These are phyloP conservation scores for Agrochola litura DNA, from an alignment of 2,888 invertebrate genomes.

Conservation along the genomic window DNA sequence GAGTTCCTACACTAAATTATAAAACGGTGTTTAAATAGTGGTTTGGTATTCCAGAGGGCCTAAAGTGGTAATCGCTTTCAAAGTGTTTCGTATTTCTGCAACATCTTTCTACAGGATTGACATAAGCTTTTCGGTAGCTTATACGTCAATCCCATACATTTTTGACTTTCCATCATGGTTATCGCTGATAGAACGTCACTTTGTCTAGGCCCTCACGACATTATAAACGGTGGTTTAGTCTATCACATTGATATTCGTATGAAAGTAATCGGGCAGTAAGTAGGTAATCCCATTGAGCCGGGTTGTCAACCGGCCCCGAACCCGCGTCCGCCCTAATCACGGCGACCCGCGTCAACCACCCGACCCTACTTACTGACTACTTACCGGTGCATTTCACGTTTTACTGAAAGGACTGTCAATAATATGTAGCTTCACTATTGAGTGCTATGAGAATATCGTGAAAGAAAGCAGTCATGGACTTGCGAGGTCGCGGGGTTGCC, in stretches of 20 bases:
- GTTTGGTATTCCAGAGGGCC: background rate
- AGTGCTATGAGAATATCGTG: conserved; percentile 12
- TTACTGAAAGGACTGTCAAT: conserved; percentile 43
- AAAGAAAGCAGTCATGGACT: background rate
- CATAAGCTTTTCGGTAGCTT: background rate
- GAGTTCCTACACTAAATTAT: background rate
- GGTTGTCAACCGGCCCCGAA: conserved; percentile 52
- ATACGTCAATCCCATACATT: background rate
- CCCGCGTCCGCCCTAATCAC: conserved; percentile 63
- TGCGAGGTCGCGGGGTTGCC: background rate
- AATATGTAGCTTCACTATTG: conserved; percentile 11
- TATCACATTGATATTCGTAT: conserved; percentile 37
- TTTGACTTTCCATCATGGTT: background rate
- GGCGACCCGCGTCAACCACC: conserved; percentile 56
- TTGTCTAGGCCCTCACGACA: background rate
- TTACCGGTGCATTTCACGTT: conserved; percentile 55
- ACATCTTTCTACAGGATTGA: background rate
- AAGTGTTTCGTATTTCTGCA: background rate
- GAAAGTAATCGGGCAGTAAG: conserved; percentile 56
- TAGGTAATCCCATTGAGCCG: conserved; percentile 54
- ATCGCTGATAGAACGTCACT: background rate
- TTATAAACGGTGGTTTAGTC: conserved; percentile 13
- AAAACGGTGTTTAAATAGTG: background rate
- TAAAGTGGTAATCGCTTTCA: too few relatives aligned
- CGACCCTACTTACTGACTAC: conserved; percentile 49